A percentile compares a stretch with the other conserved stretches of the same genome.
These are phyloP conservation scores for Gari tellinella DNA, from an alignment of 2,888 invertebrate genomes.

Conservation along the genomic window DNA sequence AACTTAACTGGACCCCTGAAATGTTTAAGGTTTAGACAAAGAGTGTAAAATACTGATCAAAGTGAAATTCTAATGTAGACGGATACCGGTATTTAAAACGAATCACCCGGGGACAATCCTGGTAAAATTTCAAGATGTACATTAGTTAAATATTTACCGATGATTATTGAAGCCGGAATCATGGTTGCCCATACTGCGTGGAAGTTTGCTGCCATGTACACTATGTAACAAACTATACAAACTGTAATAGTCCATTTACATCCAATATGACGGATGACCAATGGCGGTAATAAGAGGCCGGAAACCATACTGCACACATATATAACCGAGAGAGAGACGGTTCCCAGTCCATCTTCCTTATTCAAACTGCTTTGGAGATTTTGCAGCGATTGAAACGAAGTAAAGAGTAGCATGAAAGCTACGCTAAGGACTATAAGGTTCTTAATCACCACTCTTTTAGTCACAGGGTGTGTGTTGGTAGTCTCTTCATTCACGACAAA, in stretches of 20 bases:
- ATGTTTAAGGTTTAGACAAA: no score
- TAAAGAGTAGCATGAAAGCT: constrained; percentile 97
- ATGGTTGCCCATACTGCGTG: constrained; percentile 93
- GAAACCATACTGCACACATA: constrained; percentile 97
- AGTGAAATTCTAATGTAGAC: no score
- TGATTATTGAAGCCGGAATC: constrained; percentile 91
- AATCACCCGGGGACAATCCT: no score
- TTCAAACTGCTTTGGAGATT: constrained; percentile 96
- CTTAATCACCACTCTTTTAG: constrained; percentile 85
- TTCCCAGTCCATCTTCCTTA: constrained; percentile 94
- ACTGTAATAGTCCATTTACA: constrained; percentile 97
- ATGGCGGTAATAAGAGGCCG: constrained; percentile 92
- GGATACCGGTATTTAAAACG: no score
- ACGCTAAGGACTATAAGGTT: constrained; percentile 95
- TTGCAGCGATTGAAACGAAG: constrained; percentile 97
- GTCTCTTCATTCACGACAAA: no score
- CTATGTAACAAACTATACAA: constrained; percentile 96
- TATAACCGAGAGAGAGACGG: constrained; percentile 94
- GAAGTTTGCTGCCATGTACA: constrained; percentile 97
- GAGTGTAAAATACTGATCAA: no score
- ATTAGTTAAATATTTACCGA: constrained; percentile 91
- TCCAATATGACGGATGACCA: constrained; percentile 87
- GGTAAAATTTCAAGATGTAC: no score
- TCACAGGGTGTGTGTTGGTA: constrained; percentile 22
- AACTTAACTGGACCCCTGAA: no score